Percentiles rank a stretch among this genome's conserved stretches.
Evolutionary conservation across 2,797 vertebrate genomes (phyloP).

Genomic region (Otolemur crassicaudatus): DNA sequence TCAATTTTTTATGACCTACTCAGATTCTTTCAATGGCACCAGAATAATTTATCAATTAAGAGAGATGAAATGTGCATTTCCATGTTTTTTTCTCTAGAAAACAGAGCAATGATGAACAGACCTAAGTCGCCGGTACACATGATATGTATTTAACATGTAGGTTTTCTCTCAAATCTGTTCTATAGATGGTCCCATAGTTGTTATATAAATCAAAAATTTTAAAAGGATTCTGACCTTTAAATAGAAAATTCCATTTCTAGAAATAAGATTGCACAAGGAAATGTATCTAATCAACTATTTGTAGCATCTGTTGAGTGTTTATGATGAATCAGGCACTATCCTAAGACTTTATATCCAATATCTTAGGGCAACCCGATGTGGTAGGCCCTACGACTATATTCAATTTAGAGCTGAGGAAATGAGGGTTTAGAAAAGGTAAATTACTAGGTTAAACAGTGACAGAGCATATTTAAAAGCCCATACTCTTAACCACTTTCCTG

Average conservation of each 20-base stretch:
- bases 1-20: conserved; percentile 20
- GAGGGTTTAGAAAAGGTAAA: neutral
- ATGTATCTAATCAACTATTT: neutral
- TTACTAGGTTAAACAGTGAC: neutral
- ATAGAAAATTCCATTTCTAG: conserved; percentile 39
- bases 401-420: conserved; percentile 16
- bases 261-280: conserved; percentile 14
- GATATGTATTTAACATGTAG: neutral
- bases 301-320: neutral
- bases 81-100: conserved; percentile 34
- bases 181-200: neutral
- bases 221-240: neutral
- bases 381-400: neutral
- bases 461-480: conserved; percentile 28
- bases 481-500: neutral
- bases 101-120: conserved; percentile 41
- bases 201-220: neutral
- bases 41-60: conserved; percentile 57
- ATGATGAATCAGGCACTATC: neutral
- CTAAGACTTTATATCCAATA: neutral
- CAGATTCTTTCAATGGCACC: neutral
- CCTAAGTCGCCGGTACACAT: neutral
- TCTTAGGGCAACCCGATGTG: neutral
- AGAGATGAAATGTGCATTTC: conserved; percentile 35
- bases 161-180: neutral